These are phyloP conservation scores for Oryzias sinensis DNA, from an alignment of 2,797 vertebrate species.

Conservation along the genomic window DNA sequence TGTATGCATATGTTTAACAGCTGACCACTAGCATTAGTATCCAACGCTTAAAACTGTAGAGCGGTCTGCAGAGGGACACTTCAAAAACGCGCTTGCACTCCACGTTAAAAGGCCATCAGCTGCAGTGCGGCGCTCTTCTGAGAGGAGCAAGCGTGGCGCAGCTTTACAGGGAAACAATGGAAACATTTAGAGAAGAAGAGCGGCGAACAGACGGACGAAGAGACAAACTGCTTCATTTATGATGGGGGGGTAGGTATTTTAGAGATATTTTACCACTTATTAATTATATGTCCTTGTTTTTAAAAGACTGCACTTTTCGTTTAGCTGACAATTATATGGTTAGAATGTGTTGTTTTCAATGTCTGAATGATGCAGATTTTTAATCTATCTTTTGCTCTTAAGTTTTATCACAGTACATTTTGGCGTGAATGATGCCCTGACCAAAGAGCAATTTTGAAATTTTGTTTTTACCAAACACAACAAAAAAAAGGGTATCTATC, in stretches of 20 bases:
- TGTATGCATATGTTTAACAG: conserved; percentile 11
- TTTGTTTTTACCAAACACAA: no score
- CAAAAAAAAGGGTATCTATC: no score
- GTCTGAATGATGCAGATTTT: no score
- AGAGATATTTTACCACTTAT: no score
- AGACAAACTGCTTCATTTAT: background rate
- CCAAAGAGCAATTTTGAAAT: no score
- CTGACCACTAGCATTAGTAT: conserved; percentile 38
- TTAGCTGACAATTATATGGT: no score
- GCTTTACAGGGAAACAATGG: conserved; percentile 9
- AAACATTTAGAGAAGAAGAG: background rate
- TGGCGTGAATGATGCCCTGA: no score
- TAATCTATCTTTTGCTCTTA: no score
- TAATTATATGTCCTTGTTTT: no score
- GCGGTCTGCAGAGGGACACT: conserved; percentile 45
- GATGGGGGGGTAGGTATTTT: background rate
- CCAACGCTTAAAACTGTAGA: conserved; percentile 43
- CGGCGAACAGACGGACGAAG: background rate
- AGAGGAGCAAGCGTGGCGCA: conserved; percentile 9
- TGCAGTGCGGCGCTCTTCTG: conserved; percentile 26
- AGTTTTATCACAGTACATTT: no score
- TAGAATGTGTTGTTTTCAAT: no score
- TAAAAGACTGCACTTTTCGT: no score
- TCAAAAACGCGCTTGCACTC: conserved; percentile 25
- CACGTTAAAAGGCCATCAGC: conserved; percentile 45